phyloP scores from a whole-genome alignment of 92 coral and sea anemone species.

The Zoanthus sansibaricus region DNA sequence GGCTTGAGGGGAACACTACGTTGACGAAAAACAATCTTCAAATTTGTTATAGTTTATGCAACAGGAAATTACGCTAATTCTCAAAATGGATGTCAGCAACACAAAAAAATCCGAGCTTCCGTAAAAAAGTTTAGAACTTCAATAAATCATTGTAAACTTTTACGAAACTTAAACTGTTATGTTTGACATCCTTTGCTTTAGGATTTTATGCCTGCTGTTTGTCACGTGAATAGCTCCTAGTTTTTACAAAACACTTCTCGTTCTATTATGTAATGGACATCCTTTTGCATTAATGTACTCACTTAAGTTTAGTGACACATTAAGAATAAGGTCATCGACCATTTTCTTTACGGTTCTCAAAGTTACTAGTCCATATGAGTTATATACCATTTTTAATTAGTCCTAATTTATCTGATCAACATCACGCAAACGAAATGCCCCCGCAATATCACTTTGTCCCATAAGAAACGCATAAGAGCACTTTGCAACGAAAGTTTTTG shows the following conservation, averaged over 20 bases:
- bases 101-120: too few species aligned
- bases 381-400: slow-evolving; percentile 22
- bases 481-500: neutral
- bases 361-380: slow-evolving; percentile 20
- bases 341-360: slow-evolving; percentile 36
- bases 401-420: slow-evolving; percentile 28
- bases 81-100: neutral
- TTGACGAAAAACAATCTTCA: neutral
- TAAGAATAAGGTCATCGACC: slow-evolving; percentile 31
- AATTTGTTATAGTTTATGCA: neutral
- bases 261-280: slow-evolving; percentile 10
- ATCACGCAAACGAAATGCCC: slow-evolving; percentile 26
- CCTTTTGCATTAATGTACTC: neutral
- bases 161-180: neutral
- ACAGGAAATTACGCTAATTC: neutral
- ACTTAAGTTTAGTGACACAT: slow-evolving; percentile 40
- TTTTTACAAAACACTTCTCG: neutral
- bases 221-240: neutral
- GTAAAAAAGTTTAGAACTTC: neutral
- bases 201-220: neutral
- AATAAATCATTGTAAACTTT: too few species aligned
- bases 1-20: neutral
- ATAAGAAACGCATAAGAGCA: neutral
- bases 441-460: slow-evolving; percentile 1
- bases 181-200: neutral